phyloP scores from a whole-genome alignment of 2,113 vertebrate genomes.

The Loxodonta africana region DNA sequence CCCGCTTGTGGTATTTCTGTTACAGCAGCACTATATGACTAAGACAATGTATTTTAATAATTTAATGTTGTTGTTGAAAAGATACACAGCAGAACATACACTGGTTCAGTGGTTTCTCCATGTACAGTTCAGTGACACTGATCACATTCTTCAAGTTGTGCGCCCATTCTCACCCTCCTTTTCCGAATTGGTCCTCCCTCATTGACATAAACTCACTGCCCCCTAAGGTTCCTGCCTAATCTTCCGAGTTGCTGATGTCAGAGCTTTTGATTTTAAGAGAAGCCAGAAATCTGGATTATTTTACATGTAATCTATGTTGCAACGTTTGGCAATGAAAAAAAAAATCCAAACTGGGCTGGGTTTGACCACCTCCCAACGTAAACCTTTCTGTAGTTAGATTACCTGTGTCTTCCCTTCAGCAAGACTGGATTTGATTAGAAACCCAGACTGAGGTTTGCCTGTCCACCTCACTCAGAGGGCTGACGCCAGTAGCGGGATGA shows the following conservation, averaged over 20 bases:
- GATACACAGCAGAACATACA: not conserved
- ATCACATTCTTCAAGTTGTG: not conserved
- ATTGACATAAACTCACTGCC: not conserved
- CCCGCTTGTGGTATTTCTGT: not conserved
- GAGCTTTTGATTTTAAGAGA: not conserved
- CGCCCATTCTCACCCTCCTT: not conserved
- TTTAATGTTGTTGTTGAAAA: not conserved
- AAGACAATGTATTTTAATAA: not conserved
- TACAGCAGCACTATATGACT: not conserved
- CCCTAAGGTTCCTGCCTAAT: not conserved
- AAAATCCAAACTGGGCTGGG: not conserved
- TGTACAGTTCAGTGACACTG: not conserved
- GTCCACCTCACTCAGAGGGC: not conserved
- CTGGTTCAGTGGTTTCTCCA: not conserved
- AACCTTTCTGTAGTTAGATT: not conserved
- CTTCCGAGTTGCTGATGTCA: not conserved
- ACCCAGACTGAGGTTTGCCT: not conserved
- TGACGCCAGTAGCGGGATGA: not conserved
- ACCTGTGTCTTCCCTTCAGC: not conserved
- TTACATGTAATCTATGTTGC: not conserved
- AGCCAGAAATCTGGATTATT: not conserved
- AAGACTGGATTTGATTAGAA: not conserved
- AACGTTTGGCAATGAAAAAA: not conserved
- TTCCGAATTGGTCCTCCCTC: not conserved
- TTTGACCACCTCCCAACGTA: not conserved